Base-by-base conservation (phyloP, 2,113 vertebrate genomes). In the Cephalophus harveyi region DNA sequence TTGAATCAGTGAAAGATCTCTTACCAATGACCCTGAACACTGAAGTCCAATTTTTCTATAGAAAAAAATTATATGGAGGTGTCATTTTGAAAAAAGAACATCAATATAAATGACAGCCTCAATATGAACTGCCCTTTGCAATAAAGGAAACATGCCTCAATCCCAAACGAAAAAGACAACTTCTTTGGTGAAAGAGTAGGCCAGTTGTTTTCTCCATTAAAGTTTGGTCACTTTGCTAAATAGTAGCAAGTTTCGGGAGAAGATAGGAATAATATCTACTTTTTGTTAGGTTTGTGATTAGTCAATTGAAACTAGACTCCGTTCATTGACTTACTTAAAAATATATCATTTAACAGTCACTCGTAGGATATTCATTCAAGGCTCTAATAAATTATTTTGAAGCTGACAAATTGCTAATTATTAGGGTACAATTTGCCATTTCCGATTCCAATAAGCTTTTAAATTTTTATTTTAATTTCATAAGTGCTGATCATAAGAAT, bases 31-130 rank as follows among this genome's bases (percentile, higher is more conserved):
- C 98, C 98, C 98, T 98, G 98, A 98, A 98, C 98, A 97, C 94
- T 95, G 96, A 98, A 98, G 98, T 97, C 98, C 98, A 98, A 98
- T 98, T 98, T 98, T 98, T 98, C 98, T 98, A 89, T 76, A 95
- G 97, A 97, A 98, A 98, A 98, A 98, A 98, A 98, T 98, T 97
- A 98, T 95, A 97, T 96, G 92, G 95, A 97, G 85, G 97, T 98
- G 98, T 98, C 98, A 97, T 98, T 98, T 98, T 97, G 97, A 97
- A 98, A 98, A 98, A 98, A 98, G 96, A 98, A 97, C 98, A 98
- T 98, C 98, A 98, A 98, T 98, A 98, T 98, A 98, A 98, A 98
- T 98, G 98, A 98, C 98, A 98, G 98, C 96, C 98, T 97, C 98
- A 97, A 98, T 98, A 98, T 98, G 97, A 98, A 97, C 97, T 98